Evolutionary conservation across 2,113 vertebrate species (phyloP).

Genomic region (Lontra canadensis): DNA sequence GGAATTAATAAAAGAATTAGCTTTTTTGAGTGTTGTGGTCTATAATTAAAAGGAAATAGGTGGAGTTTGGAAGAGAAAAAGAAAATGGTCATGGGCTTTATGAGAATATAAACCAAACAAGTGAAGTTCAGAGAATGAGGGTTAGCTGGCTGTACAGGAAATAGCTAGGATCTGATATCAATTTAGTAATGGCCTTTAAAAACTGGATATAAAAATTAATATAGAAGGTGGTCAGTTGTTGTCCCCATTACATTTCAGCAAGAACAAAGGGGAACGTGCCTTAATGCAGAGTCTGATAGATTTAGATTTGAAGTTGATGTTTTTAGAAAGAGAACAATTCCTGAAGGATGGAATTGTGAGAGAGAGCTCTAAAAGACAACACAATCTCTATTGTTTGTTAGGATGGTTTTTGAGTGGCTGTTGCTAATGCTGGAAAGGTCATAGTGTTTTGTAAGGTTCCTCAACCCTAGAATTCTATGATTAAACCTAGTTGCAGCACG

Average conservation of each 20-base stretch:
- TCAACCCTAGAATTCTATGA: conserved; percentile 35
- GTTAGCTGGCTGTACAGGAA: background rate
- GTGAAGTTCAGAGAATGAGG: background rate
- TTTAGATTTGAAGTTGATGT: conserved; percentile 8
- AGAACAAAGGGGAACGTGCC: background rate
- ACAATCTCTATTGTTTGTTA: background rate
- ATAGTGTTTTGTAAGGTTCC: background rate
- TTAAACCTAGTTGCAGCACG: background rate
- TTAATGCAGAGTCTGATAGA: background rate
- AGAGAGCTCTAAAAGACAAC: background rate
- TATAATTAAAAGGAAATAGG: background rate
- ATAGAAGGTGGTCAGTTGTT: background rate
- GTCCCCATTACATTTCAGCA: background rate
- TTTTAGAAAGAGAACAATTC: conserved; percentile 6
- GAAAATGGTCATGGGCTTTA: background rate
- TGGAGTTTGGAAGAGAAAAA: background rate
- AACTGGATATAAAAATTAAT: conserved; percentile 5
- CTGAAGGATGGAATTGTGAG: background rate
- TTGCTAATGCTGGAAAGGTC: background rate
- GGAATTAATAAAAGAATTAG: background rate
- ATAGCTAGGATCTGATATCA: background rate
- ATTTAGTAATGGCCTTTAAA: conserved; percentile 35
- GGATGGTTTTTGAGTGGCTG: background rate
- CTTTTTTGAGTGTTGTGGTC: background rate
- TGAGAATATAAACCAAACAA: conserved; percentile 10